Evolutionary conservation across 2,888 invertebrate species (phyloP).

Genomic region (Drosophila parthenogenetica): DNA sequence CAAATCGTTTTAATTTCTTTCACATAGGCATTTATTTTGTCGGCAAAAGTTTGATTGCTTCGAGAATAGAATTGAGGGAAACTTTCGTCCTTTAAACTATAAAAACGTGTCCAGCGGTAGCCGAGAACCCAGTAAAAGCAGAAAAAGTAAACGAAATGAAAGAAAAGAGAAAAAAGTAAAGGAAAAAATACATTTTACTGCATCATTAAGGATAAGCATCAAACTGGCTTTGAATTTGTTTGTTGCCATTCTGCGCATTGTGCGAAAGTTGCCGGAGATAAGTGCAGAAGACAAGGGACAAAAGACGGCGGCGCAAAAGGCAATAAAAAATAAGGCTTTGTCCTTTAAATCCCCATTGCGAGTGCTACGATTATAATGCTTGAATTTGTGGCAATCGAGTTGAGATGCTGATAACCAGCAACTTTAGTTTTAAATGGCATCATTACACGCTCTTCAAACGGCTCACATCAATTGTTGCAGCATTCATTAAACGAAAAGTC

Average conservation of each 20-base stretch:
- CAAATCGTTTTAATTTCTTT: constrained; percentile 43
- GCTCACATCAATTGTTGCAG: constrained; percentile 11
- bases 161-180: background rate
- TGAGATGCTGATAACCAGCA: constrained; percentile 44
- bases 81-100: constrained; percentile 63
- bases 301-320: constrained; percentile 12
- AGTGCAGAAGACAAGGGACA: constrained; percentile 50
- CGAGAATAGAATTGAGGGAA: constrained; percentile 23
- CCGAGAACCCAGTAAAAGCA: background rate
- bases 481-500: constrained; percentile 19
- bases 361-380: constrained; percentile 35
- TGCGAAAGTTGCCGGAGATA: constrained; percentile 67
- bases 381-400: constrained; percentile 53
- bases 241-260: constrained; percentile 63
- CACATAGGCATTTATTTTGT: constrained; percentile 46
- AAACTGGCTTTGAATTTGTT: constrained; percentile 82
- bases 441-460: background rate
- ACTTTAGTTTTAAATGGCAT: constrained; percentile 17
- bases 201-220: constrained; percentile 84
- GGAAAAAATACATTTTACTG: constrained; percentile 67
- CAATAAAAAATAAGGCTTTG: constrained; percentile 55
- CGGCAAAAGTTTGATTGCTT: constrained; percentile 66
- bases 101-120: constrained; percentile 13
- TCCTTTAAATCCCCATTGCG: constrained; percentile 43
- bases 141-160: background rate